Evolutionary conservation across 2,113 vertebrate species (phyloP), one percentile per base, ranked within the genome.

Genomic region (Pseudonaja textilis): DNA sequence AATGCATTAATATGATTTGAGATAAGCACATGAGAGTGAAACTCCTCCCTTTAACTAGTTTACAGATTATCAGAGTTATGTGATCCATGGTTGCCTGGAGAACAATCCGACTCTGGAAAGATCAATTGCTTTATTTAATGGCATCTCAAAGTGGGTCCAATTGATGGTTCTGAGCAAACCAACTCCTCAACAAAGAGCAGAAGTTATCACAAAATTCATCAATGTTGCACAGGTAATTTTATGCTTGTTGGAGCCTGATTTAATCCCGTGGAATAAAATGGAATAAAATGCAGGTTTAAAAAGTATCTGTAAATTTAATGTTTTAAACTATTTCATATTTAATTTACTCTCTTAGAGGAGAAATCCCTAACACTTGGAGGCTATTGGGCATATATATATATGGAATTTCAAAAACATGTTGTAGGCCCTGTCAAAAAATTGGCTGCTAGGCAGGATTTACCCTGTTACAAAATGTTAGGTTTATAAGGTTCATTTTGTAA

Each of bases 151-250:
- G 95, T 99, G 99, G 99, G 99, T 99, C 89, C 99, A 99, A 93
- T 97, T 99, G 94, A 99, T 99, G 99, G 98, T 99, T 94, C 99
- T 99, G 92, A 99, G 99, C 97, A 99, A 99, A 95, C 98, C 99
- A 56, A 99, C 98, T 3, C 98, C 99, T 25, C 98, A 99, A 95
- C 99, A 99, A 97, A 98, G 99, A 22, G 99, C 99, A 88, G 98
- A 99, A 93, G 99, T 99, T 94, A 99, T 99, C 96, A 99, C 98
- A 90, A 99, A 99, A 95, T 99, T 99, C 96, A 99, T 99, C 96
- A 98, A 99, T 87, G 98, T 99, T 94, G 98, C 99, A 85, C 98
- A 99, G 98, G 99, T 99, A 97, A 92, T 93, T 90, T 69, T 57
- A 81, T 89, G 59, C 26, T 8, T 8, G 22, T 69, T 64, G 42